phyloP scores from a whole-genome alignment of 2,113 vertebrate genomes.

The Gnathonemus echidnorhynchus region DNA sequence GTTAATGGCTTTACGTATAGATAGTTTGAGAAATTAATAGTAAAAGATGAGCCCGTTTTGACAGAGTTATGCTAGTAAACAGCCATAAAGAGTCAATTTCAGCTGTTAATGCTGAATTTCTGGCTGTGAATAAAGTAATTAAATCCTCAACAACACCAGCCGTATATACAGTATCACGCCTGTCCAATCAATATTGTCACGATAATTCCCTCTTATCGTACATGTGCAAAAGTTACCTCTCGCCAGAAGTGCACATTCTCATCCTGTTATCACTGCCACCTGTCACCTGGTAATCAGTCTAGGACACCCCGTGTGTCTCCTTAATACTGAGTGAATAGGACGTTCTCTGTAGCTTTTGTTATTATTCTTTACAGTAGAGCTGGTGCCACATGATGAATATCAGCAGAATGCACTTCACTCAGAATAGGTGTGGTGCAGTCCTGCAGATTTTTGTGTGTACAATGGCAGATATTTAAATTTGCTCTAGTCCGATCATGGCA shows the following conservation, averaged over 20 bases:
- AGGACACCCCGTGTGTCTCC: background rate
- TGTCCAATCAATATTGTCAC: slow-evolving; percentile 1
- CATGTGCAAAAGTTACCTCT: background rate
- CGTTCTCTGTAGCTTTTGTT: background rate
- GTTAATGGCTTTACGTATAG: background rate
- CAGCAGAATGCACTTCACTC: background rate
- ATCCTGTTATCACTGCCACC: background rate
- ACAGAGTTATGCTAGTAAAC: background rate
- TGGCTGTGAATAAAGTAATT: background rate
- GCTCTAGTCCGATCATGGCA: background rate
- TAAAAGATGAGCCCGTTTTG: background rate
- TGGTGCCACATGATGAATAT: background rate
- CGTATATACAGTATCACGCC: background rate
- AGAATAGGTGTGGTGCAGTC: background rate
- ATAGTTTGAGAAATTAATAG: background rate
- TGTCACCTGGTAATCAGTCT: background rate
- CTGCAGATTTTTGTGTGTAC: background rate
- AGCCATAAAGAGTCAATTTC: background rate
- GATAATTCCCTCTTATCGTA: background rate
- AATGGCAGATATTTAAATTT: background rate
- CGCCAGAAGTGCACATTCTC: background rate
- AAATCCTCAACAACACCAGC: background rate
- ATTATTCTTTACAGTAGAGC: background rate
- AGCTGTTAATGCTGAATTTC: background rate
- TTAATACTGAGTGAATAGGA: background rate